Conservation (phyloP, 2,888 invertebrate species). For the Drosophila villosipedis region DNA sequence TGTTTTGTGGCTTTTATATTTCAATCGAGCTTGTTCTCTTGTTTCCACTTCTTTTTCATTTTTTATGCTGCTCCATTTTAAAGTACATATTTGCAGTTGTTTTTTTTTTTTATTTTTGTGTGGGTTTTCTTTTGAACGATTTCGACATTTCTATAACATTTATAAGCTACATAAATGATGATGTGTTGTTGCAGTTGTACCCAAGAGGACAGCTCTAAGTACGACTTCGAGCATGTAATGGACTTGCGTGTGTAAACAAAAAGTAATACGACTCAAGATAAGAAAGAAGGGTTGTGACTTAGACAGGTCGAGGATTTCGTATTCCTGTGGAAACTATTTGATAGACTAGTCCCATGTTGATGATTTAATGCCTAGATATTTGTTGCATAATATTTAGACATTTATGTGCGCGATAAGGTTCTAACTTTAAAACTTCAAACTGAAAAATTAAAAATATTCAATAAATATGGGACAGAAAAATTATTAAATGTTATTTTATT, state of each 20-base stretch:
- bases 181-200: conserved; percentile 59
- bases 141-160: conserved; percentile 43
- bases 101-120: not conserved
- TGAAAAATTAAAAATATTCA: not conserved
- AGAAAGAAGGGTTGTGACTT: not conserved
- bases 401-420: not conserved
- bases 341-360: not conserved
- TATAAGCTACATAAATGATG: conserved; percentile 67
- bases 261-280: not conserved
- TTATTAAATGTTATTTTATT: not conserved
- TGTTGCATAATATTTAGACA: not conserved
- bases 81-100: conserved; percentile 37
- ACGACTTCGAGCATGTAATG: conserved; percentile 24
- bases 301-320: not conserved
- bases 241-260: conserved; percentile 27
- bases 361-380: not conserved
- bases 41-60: conserved; percentile 9
- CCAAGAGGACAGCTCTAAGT: conserved; percentile 24
- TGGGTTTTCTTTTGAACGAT: conserved; percentile 11
- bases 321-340: not conserved
- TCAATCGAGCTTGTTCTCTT: conserved; percentile 57
- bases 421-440: not conserved
- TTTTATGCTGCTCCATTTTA: conserved; percentile 27
- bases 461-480: too few species aligned
- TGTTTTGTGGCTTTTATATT: conserved; percentile 72